Conservation (phyloP, 2,888 invertebrate genomes). For the Chrysotoxum bicinctum region DNA sequence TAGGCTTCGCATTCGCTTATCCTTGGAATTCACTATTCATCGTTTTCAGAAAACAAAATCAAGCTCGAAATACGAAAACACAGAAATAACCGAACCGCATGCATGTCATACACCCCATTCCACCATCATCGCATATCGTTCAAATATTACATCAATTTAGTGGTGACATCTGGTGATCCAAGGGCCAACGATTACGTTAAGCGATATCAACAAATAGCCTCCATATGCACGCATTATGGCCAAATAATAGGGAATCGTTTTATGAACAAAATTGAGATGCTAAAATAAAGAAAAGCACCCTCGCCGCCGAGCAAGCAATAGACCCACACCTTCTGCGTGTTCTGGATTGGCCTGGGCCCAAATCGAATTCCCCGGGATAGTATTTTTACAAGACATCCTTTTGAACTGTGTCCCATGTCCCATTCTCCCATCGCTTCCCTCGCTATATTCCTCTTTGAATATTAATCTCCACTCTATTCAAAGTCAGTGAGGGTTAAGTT, state of each 20-base stretch:
- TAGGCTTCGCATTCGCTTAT: slow-evolving; percentile 30
- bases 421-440: neutral
- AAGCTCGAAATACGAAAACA: slow-evolving; percentile 15
- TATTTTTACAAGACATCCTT: slow-evolving; percentile 28
- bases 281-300: slow-evolving; percentile 41
- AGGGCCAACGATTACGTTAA: slow-evolving; percentile 64
- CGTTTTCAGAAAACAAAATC: slow-evolving; percentile 19
- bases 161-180: slow-evolving; percentile 71
- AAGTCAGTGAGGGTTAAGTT: slow-evolving; percentile 41
- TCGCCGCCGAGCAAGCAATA: neutral
- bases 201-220: slow-evolving; percentile 70
- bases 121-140: slow-evolving; percentile 32
- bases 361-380: slow-evolving; percentile 29
- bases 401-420: neutral
- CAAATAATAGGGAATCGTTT: slow-evolving; percentile 71
- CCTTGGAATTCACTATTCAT: slow-evolving; percentile 53
- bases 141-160: slow-evolving; percentile 69
- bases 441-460: slow-evolving; percentile 20
- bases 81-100: neutral
- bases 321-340: neutral
- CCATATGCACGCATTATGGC: slow-evolving; percentile 71
- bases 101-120: neutral
- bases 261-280: slow-evolving; percentile 68
- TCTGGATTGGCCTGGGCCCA: neutral
- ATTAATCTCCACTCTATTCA: slow-evolving; percentile 59